A percentile compares a stretch with the other conserved stretches of the same genome.
Conservation (phyloP, 1,140 invertebrate genomes). For the Micrasema longulum region DNA sequence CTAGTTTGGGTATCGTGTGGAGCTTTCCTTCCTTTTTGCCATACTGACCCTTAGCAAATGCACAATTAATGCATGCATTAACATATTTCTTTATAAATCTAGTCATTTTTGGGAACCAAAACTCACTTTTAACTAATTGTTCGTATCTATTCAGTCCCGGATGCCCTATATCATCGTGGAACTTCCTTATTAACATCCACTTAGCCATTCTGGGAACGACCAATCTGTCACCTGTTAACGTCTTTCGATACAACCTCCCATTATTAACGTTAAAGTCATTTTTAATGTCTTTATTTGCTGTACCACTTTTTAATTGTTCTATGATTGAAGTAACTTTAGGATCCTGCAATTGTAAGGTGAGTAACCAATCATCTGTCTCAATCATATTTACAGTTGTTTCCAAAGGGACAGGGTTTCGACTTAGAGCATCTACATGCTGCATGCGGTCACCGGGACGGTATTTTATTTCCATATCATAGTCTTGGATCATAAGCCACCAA, state of each 20-base stretch:
- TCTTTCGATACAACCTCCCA: neutral
- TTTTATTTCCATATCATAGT: neutral
- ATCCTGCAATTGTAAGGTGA: neutral
- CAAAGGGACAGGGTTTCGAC: neutral
- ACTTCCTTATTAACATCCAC: slow-evolving; percentile 1
- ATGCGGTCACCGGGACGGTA: neutral
- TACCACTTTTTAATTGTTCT: neutral
- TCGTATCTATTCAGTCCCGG: neutral
- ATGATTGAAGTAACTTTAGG: neutral
- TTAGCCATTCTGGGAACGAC: neutral
- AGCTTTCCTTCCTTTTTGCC: neutral
- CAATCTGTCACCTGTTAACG: neutral
- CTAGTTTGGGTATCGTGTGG: neutral
- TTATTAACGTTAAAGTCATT: neutral
- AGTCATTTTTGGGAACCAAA: slow-evolving; percentile 6
- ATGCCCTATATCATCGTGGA: neutral
- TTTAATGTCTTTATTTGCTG: neutral
- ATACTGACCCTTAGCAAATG: neutral
- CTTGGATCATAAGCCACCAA: neutral
- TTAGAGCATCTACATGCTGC: slow-evolving; percentile 1
- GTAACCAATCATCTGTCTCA: neutral
- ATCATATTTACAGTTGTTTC: neutral
- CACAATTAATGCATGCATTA: neutral
- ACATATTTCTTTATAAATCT: neutral
- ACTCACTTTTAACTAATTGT: neutral